phyloP scores from a whole-genome alignment of 2,797 vertebrate species.

The Sphenodon punctatus region DNA sequence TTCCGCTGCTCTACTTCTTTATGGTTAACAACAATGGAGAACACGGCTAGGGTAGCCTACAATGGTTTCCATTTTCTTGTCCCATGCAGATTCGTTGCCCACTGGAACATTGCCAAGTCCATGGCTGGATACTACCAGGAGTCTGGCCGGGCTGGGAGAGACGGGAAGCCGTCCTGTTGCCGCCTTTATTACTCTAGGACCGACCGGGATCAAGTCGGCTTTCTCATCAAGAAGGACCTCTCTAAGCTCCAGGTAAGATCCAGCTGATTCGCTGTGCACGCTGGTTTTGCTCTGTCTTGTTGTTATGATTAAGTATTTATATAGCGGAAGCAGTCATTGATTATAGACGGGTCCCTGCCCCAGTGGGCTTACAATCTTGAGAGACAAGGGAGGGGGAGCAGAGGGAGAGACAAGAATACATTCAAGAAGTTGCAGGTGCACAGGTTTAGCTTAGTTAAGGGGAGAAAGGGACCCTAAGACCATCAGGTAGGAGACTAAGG shows the following conservation, averaged over 20 bases:
- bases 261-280: background rate
- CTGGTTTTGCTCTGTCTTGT: background rate
- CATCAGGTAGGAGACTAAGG: too few species aligned
- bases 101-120: slow-evolving; percentile 98
- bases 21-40: background rate
- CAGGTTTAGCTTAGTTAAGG: too few species aligned
- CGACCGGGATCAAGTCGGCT: slow-evolving; percentile 89
- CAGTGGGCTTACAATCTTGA: too few species aligned
- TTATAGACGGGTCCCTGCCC: too few species aligned
- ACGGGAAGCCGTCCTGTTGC: slow-evolving; percentile 89
- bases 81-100: slow-evolving; percentile 90
- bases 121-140: slow-evolving; percentile 98
- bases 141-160: slow-evolving; percentile 94
- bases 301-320: background rate
- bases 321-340: background rate
- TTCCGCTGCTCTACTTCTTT: background rate
- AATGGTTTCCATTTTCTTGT: background rate
- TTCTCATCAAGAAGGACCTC: slow-evolving; percentile 91
- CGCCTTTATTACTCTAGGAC: slow-evolving; percentile 91
- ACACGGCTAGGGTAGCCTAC: background rate
- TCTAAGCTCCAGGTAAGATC: slow-evolving; percentile 82
- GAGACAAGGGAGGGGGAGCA: too few species aligned
- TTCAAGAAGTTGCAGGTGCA: background rate
- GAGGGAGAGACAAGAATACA: background rate
- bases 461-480: too few species aligned